These are phyloP conservation scores for Apodemia zela DNA, from an alignment of 2,888 invertebrate genomes.

Conservation along the genomic window DNA sequence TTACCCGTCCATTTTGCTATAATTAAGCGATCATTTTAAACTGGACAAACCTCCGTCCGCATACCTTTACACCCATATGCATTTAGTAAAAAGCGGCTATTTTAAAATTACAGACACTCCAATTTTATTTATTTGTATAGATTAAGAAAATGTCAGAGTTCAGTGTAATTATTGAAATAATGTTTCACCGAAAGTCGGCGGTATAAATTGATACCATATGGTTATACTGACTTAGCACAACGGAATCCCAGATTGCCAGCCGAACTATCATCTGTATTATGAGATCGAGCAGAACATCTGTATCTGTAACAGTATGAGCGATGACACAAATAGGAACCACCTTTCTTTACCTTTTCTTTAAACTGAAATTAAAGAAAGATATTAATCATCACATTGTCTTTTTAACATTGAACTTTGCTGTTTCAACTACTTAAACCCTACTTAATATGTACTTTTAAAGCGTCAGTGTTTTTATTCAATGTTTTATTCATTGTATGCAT, in stretches of 20 bases:
- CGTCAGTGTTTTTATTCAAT: too few species aligned
- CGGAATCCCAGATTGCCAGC: conserved; percentile 96
- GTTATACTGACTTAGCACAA: conserved; percentile 83
- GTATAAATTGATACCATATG: neutral
- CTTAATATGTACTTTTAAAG: too few species aligned
- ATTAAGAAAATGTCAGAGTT: too few species aligned
- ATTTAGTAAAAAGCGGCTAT: too few species aligned
- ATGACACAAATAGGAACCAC: conserved; percentile 96
- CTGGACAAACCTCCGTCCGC: too few species aligned
- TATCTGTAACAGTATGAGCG: conserved; percentile 95
- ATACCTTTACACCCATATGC: too few species aligned
- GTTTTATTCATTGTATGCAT: too few species aligned
- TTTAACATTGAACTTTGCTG: neutral
- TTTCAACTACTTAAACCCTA: neutral
- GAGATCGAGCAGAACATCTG: conserved; percentile 95
- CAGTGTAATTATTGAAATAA: neutral
- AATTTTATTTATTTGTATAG: too few species aligned
- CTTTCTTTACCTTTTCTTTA: conserved; percentile 94
- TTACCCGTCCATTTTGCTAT: too few species aligned
- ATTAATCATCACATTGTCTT: neutral
- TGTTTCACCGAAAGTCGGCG: neutral
- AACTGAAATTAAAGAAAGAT: conserved; percentile 53
- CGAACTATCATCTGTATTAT: conserved; percentile 96
- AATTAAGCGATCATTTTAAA: too few species aligned
- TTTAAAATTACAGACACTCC: too few species aligned